Percentiles rank a stretch among this genome's conserved stretches.
Conservation (phyloP, 2,113 vertebrate genomes). For the Brienomyrus brachyistius region DNA sequence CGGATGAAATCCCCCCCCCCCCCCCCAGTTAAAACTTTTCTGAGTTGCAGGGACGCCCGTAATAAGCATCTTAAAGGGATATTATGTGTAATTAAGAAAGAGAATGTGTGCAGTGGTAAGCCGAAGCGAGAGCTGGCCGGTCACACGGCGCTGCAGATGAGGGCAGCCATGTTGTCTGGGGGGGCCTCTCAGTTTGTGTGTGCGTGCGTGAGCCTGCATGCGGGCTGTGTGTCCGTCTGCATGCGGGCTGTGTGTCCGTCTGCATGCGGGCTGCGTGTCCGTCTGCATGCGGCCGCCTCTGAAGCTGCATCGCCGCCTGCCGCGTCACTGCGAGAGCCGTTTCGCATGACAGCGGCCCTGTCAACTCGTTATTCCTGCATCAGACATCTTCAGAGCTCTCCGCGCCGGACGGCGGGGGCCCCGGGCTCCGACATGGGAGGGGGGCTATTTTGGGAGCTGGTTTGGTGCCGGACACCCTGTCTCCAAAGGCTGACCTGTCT, state of each 20-base stretch:
- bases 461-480: slow-evolving; percentile 65
- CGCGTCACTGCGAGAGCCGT: slow-evolving; percentile 50
- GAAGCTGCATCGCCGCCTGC: background rate
- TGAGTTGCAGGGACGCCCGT: background rate
- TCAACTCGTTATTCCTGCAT: slow-evolving; percentile 75
- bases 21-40: background rate
- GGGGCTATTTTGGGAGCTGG: slow-evolving; percentile 66
- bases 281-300: slow-evolving; percentile 22
- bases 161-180: slow-evolving; percentile 39
- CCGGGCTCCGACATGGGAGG: slow-evolving; percentile 47
- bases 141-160: slow-evolving; percentile 31
- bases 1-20: background rate
- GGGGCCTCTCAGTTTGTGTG: slow-evolving; percentile 16
- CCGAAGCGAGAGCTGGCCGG: slow-evolving; percentile 28
- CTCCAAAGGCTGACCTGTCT: slow-evolving; percentile 63
- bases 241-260: slow-evolving; percentile 16
- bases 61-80: slow-evolving; percentile 16
- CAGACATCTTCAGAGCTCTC: slow-evolving; percentile 43
- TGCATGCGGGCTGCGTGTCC: too few species aligned
- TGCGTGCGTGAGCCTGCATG: slow-evolving; percentile 48
- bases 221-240: slow-evolving; percentile 48
- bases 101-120: slow-evolving; percentile 26
- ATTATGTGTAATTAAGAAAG: slow-evolving; percentile 24
- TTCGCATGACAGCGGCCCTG: slow-evolving; percentile 67
- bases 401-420: slow-evolving; percentile 39